Percentiles rank a stretch among this genome's conserved stretches.
Conservation (phyloP, 2,113 vertebrate genomes). For the Cichladusa arquata region DNA sequence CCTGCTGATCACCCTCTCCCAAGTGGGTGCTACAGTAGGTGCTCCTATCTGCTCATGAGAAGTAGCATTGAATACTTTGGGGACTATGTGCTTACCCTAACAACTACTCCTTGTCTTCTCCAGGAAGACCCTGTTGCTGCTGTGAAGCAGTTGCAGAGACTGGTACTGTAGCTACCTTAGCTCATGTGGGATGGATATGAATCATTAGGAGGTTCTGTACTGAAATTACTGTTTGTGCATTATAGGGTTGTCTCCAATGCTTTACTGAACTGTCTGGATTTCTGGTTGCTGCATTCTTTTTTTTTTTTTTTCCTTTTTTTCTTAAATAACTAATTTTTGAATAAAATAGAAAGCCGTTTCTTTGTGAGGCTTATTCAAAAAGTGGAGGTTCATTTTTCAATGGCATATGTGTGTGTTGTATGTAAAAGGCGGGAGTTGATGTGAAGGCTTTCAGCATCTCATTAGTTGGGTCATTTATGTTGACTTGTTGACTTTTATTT, state of each 20-base stretch:
- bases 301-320: background rate
- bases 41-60: background rate
- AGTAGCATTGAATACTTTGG: accelerated
- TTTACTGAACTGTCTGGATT: background rate
- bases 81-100: background rate
- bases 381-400: background rate
- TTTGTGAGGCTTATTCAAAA: background rate
- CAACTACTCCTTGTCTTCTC: background rate
- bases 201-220: background rate
- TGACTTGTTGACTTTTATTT: background rate
- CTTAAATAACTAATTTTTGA: background rate
- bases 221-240: background rate
- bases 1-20: background rate
- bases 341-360: background rate
- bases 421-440: background rate
- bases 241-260: background rate
- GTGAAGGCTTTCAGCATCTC: background rate
- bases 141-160: background rate
- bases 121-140: background rate
- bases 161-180: background rate
- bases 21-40: background rate
- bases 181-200: background rate
- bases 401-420: background rate
- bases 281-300: background rate
- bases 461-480: background rate